phyloP scores from a whole-genome alignment of 2,888 invertebrate genomes.

The Liodrosophila aerea region DNA sequence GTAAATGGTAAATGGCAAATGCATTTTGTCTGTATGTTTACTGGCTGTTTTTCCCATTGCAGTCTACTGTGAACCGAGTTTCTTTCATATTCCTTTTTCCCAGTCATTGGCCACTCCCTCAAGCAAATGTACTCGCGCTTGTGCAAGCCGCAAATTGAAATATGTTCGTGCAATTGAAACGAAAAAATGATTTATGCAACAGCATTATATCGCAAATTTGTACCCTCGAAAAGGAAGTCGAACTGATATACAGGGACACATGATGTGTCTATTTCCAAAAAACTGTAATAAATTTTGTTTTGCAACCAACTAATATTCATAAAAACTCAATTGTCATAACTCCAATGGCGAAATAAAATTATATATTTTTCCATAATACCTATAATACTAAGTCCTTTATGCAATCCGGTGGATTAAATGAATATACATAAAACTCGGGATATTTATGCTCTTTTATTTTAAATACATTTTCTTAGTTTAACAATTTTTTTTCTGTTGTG shows the following conservation, averaged over 20 bases:
- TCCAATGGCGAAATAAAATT: too few relatives aligned
- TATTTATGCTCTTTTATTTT: conserved; percentile 45
- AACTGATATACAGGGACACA: conserved; percentile 48
- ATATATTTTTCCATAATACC: too few relatives aligned
- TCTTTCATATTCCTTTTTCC: conserved; percentile 19
- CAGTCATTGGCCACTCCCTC: conserved; percentile 49
- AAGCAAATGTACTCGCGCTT: conserved; percentile 39
- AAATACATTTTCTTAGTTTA: conserved; percentile 35
- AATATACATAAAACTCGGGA: background rate
- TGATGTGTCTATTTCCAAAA: conserved; percentile 21
- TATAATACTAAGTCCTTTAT: too few relatives aligned
- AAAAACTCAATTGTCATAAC: background rate
- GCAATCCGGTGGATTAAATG: background rate
- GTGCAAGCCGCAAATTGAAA: conserved; percentile 47
- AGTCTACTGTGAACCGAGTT: conserved; percentile 33
- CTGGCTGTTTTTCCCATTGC: conserved; percentile 29
- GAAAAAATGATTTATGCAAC: conserved; percentile 78
- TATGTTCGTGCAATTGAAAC: conserved; percentile 74
- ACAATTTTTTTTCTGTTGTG: conserved; percentile 42
- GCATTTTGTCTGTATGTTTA: conserved; percentile 54
- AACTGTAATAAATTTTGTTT: conserved; percentile 1
- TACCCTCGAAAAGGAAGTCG: conserved; percentile 46
- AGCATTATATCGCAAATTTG: conserved; percentile 77
- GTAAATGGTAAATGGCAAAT: conserved; percentile 49
- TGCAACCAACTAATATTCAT: conserved; percentile 1